phyloP scores from a whole-genome alignment of 2,113 vertebrate species.

The Polyodon spathula region DNA sequence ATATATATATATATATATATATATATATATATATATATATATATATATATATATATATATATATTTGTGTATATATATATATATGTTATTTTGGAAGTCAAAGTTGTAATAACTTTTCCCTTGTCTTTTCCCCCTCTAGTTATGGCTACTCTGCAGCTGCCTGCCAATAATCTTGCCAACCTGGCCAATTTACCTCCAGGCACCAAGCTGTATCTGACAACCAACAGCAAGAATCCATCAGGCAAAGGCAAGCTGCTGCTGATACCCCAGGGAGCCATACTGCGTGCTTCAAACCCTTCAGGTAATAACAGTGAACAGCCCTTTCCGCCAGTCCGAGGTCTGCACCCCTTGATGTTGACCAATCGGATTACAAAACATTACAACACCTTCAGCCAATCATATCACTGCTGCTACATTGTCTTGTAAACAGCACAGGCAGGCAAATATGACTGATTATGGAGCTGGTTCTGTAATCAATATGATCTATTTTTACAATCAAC shows the following conservation, averaged over 20 bases:
- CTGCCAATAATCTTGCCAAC: conserved; percentile 92
- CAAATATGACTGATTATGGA: too few species aligned
- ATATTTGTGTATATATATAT: not conserved
- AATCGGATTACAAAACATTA: too few species aligned
- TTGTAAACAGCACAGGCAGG: too few species aligned
- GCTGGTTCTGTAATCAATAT: too few species aligned
- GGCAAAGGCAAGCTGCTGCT: conserved; percentile 95
- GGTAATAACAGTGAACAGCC: conserved; percentile 27
- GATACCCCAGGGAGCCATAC: conserved; percentile 93
- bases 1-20: not conserved
- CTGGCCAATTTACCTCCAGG: conserved; percentile 91
- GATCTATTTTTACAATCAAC: too few species aligned
- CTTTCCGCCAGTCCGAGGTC: too few species aligned
- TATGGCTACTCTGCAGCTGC: conserved; percentile 93
- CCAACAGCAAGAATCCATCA: conserved; percentile 94
- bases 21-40: not conserved
- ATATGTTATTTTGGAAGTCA: too few species aligned
- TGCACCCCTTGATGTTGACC: too few species aligned
- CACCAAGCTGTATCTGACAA: conserved; percentile 95
- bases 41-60: not conserved
- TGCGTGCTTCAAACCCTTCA: conserved; percentile 73
- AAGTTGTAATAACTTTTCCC: not conserved
- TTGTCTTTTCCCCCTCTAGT: conserved; percentile 52
- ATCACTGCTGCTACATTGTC: too few species aligned
- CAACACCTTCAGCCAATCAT: too few species aligned